Base-by-base conservation (phyloP, 2,113 vertebrate genomes). In the Carlito syrichta region DNA sequence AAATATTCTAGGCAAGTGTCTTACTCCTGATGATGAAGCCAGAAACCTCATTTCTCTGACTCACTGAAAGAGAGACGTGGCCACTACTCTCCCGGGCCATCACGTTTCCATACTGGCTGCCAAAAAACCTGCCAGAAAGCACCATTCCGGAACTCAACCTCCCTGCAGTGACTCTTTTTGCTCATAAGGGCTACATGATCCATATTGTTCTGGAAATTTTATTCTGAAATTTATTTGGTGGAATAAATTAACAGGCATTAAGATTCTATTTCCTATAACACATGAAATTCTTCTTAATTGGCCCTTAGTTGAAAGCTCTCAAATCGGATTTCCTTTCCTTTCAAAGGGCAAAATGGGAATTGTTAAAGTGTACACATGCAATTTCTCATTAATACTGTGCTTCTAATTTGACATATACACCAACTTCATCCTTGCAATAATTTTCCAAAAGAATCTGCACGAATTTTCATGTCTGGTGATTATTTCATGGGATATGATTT, bases 161-260 rank as follows among this genome's bases (percentile, higher is more conserved):
- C 8, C 8, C 4, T 13, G 30, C 60, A 66, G n/a, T 58, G 66
- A n/a, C 6, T 48, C 6, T 1, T 63, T 91, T 45, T 40, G 58
- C 43, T 95, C 54, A 13, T 0, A 2, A 76, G 63, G 43, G 12
- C 38, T 40, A 20, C 40, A 48, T 43, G 81, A 48, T 56, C 13
- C 23, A 62, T 40, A 32, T 32, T 95, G 8, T 38, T 11, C 66
- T 35, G 30, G 45, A 89, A 68, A 11, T 84, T 92, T 96, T 56
- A 52, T 66, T 52, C 50, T 94, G 69, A 43, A 56, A 40, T 69
- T 78, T 45, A 79, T 73, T 76, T 69, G 30, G 38, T 48, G n/a
- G 74, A 84, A 89, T 58, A 86, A 97, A 91, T 90, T 86, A 83
- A 73, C 66, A 89, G 38, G 16, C 6, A 38, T 89, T 96, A 95